Evolutionary conservation across 1,140 invertebrate genomes (phyloP), one percentile per base, ranked within the genome.

Genomic region (Drosophila seguyi): DNA sequence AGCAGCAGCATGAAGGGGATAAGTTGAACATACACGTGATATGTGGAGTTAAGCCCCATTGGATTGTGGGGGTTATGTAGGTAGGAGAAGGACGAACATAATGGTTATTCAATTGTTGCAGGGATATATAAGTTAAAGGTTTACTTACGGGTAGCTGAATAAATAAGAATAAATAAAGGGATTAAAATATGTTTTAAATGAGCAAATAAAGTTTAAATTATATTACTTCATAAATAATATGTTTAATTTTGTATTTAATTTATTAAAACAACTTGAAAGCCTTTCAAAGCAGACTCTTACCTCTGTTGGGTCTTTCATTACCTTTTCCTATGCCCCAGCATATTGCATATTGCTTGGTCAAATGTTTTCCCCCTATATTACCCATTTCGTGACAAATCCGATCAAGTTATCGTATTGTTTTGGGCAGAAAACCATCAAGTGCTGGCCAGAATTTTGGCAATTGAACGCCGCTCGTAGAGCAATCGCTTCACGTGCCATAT

Each of bases 401-500:
- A 55, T 60, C 41, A 8, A 16, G 22, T 47, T 47, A 74, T 52
- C 44, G 36, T 31, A 48, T 53, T 38, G 44, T 50, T 62, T 62
- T 60, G 58, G 57, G 5, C 39, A 48, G 52, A 77, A 62, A 27
- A 38, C 71, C 62, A 85, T 80, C 71, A 85, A 62, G 62, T 88
- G 76, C 61, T 75, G 68, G 45, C 56, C 62, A 58, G 79, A 47
- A 76, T 76, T 79, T 71, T 45, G 67, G n/a, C 75, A 75, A 86
- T 76, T 75, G 76, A 63, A 62, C 39, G 66, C 68, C 18, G 14
- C 29, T 22, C 34, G 45, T 47, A 53, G 27, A 57, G 44, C 72
- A 87, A 83, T 88, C 84, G 83, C 48, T 63, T 78, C 83, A 87
- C 83, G 83, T 87, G 69, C 79, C 84, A 67, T 83, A 87, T 87